Evolutionary conservation across 2,113 vertebrate species (phyloP), one percentile per base, ranked within the genome.

Genomic region (Centropus bengalensis): DNA sequence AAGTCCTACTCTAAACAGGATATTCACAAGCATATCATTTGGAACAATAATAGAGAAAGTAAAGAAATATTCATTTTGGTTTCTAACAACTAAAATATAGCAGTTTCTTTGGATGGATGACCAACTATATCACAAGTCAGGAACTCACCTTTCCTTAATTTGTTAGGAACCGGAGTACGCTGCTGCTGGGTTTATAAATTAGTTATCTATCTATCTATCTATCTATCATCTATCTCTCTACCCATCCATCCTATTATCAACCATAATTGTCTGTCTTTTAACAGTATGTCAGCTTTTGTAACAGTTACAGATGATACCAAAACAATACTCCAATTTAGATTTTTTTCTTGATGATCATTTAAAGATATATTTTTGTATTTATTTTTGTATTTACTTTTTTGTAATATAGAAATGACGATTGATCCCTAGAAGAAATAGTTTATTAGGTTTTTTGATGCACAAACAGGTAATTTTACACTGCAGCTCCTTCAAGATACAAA

Each of bases 371-470:
- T 36, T 36, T 62, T 75, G 42, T 45, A 2, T 12, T 6, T 49
- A 33, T 45, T 36, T 83, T 73, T 66, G 9, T 27, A 10, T 62
- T 69, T 55, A 5, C 6, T 66, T 32, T 32, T 74, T 91, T 60
- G 2, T 33, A 13, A 47, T 75, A 45, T 36, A 44, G n/a, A 44
- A 86, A 45, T 20, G 12, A 0, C 5, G 3, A 58, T 55, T 70
- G 38, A 62, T 44, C 12, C 4, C 1, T 12, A 63, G 24, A 44
- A 63, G 38, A 77, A 92, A 68, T 8, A 54, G 16, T 3, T 14
- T 71, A 23, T 75, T 82, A 38, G 0, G 0, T 8, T 67, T 16
- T 60, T 51, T 1, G 1, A 3, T 62, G 12, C 8, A 68, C 7
- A 68, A 83, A 62, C 19, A 22, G 12, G 7, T 21, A 52, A 54